Percentiles rank a stretch among this genome's conserved stretches.
phyloP scores from a whole-genome alignment of 2,797 vertebrate genomes.

The Sphaeramia orbicularis region DNA sequence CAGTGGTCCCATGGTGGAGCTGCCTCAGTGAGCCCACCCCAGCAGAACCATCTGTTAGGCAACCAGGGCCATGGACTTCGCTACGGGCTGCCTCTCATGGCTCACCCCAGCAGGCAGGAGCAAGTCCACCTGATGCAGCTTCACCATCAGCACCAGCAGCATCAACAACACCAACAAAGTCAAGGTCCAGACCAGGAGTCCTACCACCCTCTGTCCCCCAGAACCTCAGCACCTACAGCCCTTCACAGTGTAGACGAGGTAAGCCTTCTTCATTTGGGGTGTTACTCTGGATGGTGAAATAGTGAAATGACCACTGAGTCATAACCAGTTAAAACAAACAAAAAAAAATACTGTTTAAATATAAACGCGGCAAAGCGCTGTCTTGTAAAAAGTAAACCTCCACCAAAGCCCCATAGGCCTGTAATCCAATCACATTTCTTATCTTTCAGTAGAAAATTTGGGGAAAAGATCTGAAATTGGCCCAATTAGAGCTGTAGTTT shows the following conservation, averaged over 20 bases:
- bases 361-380: too few species aligned
- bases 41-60: slow-evolving; percentile 91
- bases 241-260: slow-evolving; percentile 99
- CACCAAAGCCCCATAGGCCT: too few species aligned
- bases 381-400: too few species aligned
- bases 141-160: slow-evolving; percentile 91
- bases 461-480: too few species aligned
- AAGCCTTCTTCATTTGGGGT: slow-evolving; percentile 12
- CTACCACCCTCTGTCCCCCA: slow-evolving; percentile 91
- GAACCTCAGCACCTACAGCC: slow-evolving; percentile 92
- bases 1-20: slow-evolving; percentile 90
- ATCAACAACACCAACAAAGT: slow-evolving; percentile 87
- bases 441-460: too few species aligned
- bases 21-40: slow-evolving; percentile 85
- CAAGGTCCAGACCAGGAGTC: slow-evolving; percentile 89
- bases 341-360: too few species aligned
- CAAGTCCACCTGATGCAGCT: slow-evolving; percentile 95
- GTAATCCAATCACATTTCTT: too few species aligned
- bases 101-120: slow-evolving; percentile 89
- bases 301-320: too few species aligned
- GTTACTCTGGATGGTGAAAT: too few species aligned
- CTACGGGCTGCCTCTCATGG: slow-evolving; percentile 87
- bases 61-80: slow-evolving; percentile 92
- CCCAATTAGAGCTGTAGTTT: too few species aligned
- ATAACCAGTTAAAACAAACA: too few species aligned